phyloP scores from a whole-genome alignment of 2,113 vertebrate genomes.

The Vulpes ferrilata region DNA sequence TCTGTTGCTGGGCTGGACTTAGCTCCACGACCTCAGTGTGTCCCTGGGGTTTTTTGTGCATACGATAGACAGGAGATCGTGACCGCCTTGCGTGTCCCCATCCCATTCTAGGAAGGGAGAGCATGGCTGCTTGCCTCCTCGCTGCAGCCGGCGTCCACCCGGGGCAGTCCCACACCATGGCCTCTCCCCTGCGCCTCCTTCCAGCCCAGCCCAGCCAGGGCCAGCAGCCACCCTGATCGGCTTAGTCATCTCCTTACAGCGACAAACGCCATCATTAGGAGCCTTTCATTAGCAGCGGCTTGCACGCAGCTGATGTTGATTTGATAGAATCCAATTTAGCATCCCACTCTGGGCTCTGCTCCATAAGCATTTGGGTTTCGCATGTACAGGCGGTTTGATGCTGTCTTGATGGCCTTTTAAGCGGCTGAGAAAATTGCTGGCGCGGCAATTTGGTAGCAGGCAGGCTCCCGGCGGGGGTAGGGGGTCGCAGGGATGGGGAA shows the following conservation, averaged over 20 bases:
- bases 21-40: background rate
- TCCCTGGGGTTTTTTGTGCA: background rate
- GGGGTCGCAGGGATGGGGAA: background rate
- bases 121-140: no score
- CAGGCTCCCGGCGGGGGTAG: background rate
- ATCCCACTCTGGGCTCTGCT: slow-evolving; percentile 88
- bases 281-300: slow-evolving; percentile 86
- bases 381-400: slow-evolving; percentile 87
- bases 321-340: slow-evolving; percentile 90
- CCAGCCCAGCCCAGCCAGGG: background rate
- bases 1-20: background rate
- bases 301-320: slow-evolving; percentile 85
- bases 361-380: slow-evolving; percentile 87
- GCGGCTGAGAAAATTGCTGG: slow-evolving; percentile 86
- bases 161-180: background rate
- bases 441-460: slow-evolving; percentile 78
- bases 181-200: background rate
- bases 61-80: background rate
- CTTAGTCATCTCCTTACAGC: slow-evolving; percentile 80
- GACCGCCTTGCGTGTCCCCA: background rate
- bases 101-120: background rate
- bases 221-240: slow-evolving; percentile 38
- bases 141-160: background rate
- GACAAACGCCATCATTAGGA: slow-evolving; percentile 81
- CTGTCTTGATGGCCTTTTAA: slow-evolving; percentile 89